Conservation (phyloP, 2,113 vertebrate species). For the Diadophis punctatus region DNA sequence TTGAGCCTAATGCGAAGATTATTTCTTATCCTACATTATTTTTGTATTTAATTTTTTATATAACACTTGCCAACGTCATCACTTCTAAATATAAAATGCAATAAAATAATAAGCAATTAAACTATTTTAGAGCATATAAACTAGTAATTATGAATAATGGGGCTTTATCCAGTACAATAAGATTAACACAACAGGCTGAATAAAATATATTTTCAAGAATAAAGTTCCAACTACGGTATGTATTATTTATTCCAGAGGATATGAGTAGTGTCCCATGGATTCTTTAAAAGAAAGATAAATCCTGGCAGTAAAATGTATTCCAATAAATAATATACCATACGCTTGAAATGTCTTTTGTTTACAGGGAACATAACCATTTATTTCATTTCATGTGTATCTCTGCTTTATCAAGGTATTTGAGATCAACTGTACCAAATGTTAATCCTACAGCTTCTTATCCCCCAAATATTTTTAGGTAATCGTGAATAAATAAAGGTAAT, state of each 20-base stretch:
- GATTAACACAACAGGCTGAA: neutral
- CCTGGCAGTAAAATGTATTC: neutral
- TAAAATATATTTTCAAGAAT: neutral
- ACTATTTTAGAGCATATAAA: neutral
- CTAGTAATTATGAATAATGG: neutral
- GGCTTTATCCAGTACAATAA: neutral
- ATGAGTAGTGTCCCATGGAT: neutral
- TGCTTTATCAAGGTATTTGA: neutral
- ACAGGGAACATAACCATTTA: neutral
- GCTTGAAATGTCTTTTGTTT: neutral
- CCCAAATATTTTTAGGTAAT: neutral
- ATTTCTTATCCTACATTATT: neutral
- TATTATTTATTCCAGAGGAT: neutral
- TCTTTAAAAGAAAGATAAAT: neutral
- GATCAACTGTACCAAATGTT: neutral
- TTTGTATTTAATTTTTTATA: neutral
- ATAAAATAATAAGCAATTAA: neutral
- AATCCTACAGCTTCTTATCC: neutral
- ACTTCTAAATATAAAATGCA: neutral
- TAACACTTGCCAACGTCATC: neutral
- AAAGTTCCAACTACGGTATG: neutral
- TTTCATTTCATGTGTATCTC: neutral
- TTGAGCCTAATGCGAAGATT: neutral
- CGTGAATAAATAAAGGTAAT: neutral
- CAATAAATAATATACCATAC: neutral